Percentiles rank a stretch among this genome's conserved stretches.
Evolutionary conservation across 2,113 vertebrate species (phyloP).

Genomic region (Eurypyga helias): DNA sequence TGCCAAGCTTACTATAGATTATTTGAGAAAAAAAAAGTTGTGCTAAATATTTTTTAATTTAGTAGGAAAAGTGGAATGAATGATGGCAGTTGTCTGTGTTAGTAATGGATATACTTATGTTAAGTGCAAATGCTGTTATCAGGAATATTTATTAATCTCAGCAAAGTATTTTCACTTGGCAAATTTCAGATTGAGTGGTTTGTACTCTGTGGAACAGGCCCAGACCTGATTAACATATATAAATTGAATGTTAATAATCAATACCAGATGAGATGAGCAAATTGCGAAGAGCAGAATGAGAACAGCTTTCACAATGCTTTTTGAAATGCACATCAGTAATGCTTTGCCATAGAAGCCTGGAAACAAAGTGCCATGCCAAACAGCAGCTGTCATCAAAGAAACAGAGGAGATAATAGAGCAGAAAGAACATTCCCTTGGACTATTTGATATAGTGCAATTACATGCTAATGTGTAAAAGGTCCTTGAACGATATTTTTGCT

Average conservation of each 20-base stretch:
- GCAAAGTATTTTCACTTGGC: neutral
- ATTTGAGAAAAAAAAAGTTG: neutral
- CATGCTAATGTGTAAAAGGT: neutral
- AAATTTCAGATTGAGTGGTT: neutral
- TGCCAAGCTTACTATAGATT: constrained; percentile 5
- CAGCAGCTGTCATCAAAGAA: neutral
- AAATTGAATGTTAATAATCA: neutral
- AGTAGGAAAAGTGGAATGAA: constrained; percentile 1
- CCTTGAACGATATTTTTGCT: neutral
- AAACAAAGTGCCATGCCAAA: neutral
- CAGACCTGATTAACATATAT: neutral
- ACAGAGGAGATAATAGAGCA: neutral
- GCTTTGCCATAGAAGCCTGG: neutral
- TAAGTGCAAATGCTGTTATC: neutral
- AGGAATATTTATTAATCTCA: neutral
- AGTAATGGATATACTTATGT: neutral
- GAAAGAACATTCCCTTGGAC: neutral
- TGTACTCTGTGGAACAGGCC: neutral
- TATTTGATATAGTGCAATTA: neutral
- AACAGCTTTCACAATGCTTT: neutral
- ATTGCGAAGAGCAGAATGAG: neutral
- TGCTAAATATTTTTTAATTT: neutral
- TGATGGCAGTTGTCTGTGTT: neutral
- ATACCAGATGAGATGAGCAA: neutral
- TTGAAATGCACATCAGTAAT: neutral